These are phyloP conservation scores for Diadromus collaris DNA, from an alignment of 2,888 invertebrate genomes.

Conservation along the genomic window DNA sequence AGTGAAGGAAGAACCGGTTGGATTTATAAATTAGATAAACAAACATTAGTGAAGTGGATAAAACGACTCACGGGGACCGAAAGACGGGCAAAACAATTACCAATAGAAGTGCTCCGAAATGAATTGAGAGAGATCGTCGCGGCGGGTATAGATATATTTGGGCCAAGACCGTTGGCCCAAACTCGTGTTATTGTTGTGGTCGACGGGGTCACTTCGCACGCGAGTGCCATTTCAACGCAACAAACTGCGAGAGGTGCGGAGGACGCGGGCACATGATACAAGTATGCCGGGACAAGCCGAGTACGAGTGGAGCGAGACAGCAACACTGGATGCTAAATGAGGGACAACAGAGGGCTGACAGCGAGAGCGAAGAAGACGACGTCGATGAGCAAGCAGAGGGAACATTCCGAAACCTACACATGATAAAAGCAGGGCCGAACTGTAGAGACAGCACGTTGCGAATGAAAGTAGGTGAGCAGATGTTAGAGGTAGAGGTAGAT, in stretches of 20 bases:
- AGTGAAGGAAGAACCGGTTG: conserved; percentile 23
- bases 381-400: conserved; percentile 24
- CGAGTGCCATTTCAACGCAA: conserved; percentile 30
- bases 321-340: conserved; percentile 12
- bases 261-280: conserved; percentile 38
- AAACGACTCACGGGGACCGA: conserved; percentile 27
- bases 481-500: conserved; percentile 37
- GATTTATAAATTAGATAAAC: conserved; percentile 34
- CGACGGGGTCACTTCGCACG: conserved; percentile 32
- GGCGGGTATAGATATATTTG: conserved; percentile 5
- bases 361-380: conserved; percentile 22
- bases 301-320: conserved; percentile 21
- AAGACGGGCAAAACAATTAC: not conserved
- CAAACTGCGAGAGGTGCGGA: conserved; percentile 28
- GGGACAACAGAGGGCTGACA: conserved; percentile 19
- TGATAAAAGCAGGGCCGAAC: conserved; percentile 16
- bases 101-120: conserved; percentile 20
- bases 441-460: conserved; percentile 25
- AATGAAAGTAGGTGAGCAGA: conserved; percentile 10
- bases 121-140: conserved; percentile 19
- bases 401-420: conserved; percentile 20
- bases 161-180: not conserved
- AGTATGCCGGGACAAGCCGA: conserved; percentile 29
- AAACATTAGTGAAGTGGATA: conserved; percentile 28
- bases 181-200: conserved; percentile 45